Percentiles rank a stretch among this genome's conserved stretches.
phyloP scores from a whole-genome alignment of 2,797 vertebrate genomes.

The Sardinella longiceps region DNA sequence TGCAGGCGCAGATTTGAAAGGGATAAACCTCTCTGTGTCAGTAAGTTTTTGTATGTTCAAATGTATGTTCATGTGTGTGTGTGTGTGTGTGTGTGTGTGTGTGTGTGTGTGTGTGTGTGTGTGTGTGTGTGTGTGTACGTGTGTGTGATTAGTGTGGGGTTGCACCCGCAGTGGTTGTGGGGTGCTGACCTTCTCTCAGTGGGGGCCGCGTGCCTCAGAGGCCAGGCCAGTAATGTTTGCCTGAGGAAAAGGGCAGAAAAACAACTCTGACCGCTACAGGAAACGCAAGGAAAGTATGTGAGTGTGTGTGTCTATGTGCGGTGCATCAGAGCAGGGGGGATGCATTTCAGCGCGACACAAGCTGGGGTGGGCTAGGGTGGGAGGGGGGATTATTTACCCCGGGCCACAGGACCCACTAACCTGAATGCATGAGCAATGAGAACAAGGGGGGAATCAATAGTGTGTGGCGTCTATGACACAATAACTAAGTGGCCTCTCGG shows the following conservation, averaged over 20 bases:
- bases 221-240: conserved; percentile 14
- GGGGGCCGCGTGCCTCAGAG: not conserved
- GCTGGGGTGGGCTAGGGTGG: not conserved
- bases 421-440: not conserved
- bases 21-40: too few species aligned
- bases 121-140: not conserved
- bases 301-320: too few species aligned
- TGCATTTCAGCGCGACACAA: not conserved
- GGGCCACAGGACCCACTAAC: not conserved
- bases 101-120: not conserved
- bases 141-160: conserved; percentile 6
- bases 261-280: conserved; percentile 17
- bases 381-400: not conserved
- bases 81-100: not conserved
- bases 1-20: too few species aligned
- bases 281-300: not conserved
- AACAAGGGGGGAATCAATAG: not conserved
- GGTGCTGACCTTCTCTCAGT: conserved; percentile 30
- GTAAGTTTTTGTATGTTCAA: too few species aligned
- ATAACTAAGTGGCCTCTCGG: not conserved
- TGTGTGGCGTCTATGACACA: not conserved
- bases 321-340: too few species aligned
- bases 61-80: too few species aligned
- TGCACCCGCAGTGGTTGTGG: conserved; percentile 27
- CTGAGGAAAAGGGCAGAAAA: conserved; percentile 27